Evolutionary conservation across 2,113 vertebrate species (phyloP).

Genomic region (Psilopsiagon aurifrons): DNA sequence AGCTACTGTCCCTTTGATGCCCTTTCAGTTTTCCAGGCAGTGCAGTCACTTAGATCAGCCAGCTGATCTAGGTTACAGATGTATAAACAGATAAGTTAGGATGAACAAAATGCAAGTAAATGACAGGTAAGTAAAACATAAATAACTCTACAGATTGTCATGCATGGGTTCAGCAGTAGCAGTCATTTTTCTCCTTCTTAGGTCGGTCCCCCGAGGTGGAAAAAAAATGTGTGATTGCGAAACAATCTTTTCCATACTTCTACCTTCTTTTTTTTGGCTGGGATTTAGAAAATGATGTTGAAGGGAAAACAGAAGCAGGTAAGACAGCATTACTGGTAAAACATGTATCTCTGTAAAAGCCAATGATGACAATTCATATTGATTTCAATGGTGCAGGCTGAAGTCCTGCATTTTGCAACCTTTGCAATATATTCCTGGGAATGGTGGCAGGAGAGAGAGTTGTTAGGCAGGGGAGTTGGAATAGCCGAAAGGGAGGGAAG

Average conservation of each 20-base stretch:
- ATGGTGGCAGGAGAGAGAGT: neutral
- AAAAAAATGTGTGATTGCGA: too few species aligned
- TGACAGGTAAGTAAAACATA: neutral
- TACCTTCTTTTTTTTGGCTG: neutral
- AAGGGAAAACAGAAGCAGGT: neutral
- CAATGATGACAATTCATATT: neutral
- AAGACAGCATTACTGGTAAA: neutral
- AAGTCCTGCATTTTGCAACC: neutral
- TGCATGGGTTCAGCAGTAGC: too few species aligned
- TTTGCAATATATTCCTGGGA: neutral
- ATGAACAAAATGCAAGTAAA: neutral
- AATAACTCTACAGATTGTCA: neutral
- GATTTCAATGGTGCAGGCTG: neutral
- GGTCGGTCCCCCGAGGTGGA: too few species aligned
- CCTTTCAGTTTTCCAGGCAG: neutral
- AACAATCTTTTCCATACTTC: neutral
- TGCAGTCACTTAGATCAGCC: neutral
- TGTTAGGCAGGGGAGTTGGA: neutral
- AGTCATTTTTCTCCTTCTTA: too few species aligned
- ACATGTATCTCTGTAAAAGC: neutral
- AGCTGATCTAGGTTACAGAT: neutral
- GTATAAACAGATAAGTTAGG: neutral
- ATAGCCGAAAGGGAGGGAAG: neutral
- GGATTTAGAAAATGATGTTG: neutral
- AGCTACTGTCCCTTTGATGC: neutral